A percentile compares a stretch with the other conserved stretches of the same genome.
Evolutionary conservation across 2,797 vertebrate species (phyloP).

Genomic region (Gila robusta): DNA sequence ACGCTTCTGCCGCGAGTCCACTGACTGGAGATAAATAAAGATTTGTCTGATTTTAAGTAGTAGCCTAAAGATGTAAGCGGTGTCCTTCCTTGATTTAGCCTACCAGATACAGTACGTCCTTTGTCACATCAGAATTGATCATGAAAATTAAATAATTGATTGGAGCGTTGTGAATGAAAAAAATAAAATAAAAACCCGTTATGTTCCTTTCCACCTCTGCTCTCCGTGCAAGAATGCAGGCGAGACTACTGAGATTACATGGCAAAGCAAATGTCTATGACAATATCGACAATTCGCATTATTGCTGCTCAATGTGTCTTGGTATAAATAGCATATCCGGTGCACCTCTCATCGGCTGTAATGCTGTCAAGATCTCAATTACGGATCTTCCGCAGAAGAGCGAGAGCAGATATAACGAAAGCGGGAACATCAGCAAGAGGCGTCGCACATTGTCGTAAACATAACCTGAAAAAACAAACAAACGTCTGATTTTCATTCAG

Average conservation of each 20-base stretch:
- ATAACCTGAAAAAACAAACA: neutral
- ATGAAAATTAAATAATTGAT: conserved; percentile 48
- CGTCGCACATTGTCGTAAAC: conserved; percentile 48
- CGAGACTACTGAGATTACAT: conserved; percentile 61
- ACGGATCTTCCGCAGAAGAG: conserved; percentile 55
- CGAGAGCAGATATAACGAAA: conserved; percentile 49
- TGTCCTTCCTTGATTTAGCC: conserved; percentile 18
- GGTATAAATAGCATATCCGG: conserved; percentile 53
- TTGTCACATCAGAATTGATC: conserved; percentile 54
- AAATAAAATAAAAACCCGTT: conserved; percentile 22
- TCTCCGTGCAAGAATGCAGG: conserved; percentile 61
- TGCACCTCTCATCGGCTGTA: conserved; percentile 57
- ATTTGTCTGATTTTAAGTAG: conserved; percentile 42
- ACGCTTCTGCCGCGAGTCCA: conserved; percentile 51
- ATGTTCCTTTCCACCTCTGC: conserved; percentile 55
- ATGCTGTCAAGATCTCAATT: conserved; percentile 54
- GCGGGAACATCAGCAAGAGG: conserved; percentile 42
- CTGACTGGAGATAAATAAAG: conserved; percentile 37
- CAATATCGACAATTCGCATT: conserved; percentile 51
- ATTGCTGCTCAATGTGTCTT: conserved; percentile 52
- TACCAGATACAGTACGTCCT: conserved; percentile 35
- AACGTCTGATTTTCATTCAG: conserved; percentile 31
- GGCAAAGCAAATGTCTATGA: conserved; percentile 54
- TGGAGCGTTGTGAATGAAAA: conserved; percentile 35
- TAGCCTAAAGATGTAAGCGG: conserved; percentile 16